Base-by-base conservation (phyloP, 1,140 invertebrate species). In the Manduca sexta region DNA sequence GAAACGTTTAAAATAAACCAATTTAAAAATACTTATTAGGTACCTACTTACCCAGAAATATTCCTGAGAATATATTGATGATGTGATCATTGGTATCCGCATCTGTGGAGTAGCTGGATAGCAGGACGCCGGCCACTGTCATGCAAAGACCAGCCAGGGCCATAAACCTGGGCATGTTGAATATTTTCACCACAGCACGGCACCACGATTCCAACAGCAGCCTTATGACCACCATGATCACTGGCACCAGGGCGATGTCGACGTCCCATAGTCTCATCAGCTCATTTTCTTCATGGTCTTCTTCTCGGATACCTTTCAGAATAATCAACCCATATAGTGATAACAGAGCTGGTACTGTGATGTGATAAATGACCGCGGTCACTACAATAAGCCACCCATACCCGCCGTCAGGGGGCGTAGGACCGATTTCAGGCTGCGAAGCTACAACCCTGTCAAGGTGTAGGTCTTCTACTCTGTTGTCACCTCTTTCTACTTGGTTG, bases 381-480 rank as follows among this genome's bases (percentile, higher is more conserved):
- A 88, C 50, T n/a, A 91, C 79, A 52, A 91, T 86, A 40, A 91
- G 56, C 90, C 90, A 92, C 2, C 90, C 90, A 57, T 90, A 91
- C 12, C 89, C 89, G 4, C 89, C 90, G 64, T 91, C 89, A 5
- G 90, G 88, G 37, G 89, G 81, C 10, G 84, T 88, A 0, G 90
- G 90, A 0, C 90, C 90, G 35, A 91, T 84, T 78, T 91, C 90
- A 14, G 90, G 88, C 48, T 89, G 87, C 13, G 90, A 90, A 16
- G 88, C 83, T 14, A 90, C 79, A 1, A 92, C 82, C 18, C 74
- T 55, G 45, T 85, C 82, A 56, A 85, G 73, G 57, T 81, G 74
- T 18, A 86, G 52, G 37, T 83, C 73, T 57, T 77, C 76, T 8
- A 68, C 58, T 12, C 69, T 61, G 21, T 51, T 69, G 51, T 66